Evolutionary conservation across 2,797 vertebrate species (phyloP).

Genomic region (Channallabes apus): DNA sequence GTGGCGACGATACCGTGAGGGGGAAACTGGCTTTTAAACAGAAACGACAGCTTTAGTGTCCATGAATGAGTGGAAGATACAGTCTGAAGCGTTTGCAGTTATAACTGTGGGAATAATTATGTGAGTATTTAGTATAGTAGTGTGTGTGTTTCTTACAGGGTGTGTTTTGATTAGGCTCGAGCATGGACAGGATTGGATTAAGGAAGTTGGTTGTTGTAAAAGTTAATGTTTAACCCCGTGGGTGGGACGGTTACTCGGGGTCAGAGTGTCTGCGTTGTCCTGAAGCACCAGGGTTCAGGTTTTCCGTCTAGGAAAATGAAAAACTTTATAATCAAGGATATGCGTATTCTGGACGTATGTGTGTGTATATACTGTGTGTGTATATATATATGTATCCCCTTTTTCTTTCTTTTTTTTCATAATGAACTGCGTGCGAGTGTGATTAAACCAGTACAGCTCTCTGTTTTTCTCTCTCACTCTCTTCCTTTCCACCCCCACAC

Average conservation of each 20-base stretch:
- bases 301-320: background rate
- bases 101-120: too few relatives aligned
- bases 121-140: too few relatives aligned
- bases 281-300: background rate
- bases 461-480: constrained; percentile 13
- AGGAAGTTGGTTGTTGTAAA: constrained; percentile 46
- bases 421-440: constrained; percentile 26
- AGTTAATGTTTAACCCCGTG: constrained; percentile 49
- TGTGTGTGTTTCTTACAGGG: background rate
- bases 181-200: background rate
- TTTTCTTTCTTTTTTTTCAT: background rate
- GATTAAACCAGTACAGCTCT: constrained; percentile 20
- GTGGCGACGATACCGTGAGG: too few relatives aligned
- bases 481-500: constrained; percentile 4
- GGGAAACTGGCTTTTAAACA: too few relatives aligned
- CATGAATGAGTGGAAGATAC: too few relatives aligned
- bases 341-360: background rate
- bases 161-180: background rate
- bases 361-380: too few relatives aligned
- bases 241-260: constrained; percentile 8
- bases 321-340: too few relatives aligned
- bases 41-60: too few relatives aligned
- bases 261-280: constrained; percentile 11
- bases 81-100: too few relatives aligned
- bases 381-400: background rate